Base-by-base conservation (phyloP, 1,140 invertebrate species). In the Pentalonia nigronervosa region DNA sequence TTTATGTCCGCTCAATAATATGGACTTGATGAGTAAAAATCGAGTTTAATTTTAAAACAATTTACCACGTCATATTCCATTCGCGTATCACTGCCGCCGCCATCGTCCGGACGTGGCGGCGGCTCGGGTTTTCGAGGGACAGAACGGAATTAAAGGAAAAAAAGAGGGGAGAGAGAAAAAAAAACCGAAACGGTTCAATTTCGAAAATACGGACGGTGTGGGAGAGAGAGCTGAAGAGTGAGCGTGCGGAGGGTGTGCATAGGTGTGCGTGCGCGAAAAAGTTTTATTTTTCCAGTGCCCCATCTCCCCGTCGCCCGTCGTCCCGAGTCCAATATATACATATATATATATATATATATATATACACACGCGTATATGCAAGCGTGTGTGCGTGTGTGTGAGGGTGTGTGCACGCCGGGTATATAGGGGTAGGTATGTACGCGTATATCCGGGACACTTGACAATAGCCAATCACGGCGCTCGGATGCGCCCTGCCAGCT, bases 401-500 rank as follows among this genome's bases (percentile, higher is more conserved):
- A 14, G 60, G n/a, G 60, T 34, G 60, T n/a, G 60, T 34, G n/a
- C n/a, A 14, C n/a, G 30, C n/a, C 60, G 30, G 30, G 60, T 76
- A 76, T 76, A 76, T 76, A 76, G 30, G 60, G 60, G 60, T 76
- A n/a, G 60, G 60, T 76, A n/a, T 76, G 14, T n/a, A 76, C 30
- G 60, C 60, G n/a, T 45, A 45, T 25, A 84, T 84, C 83, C 83
- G 83, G 23, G 41, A 23, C 83, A 84, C 83, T 84, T 84, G 83
- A 84, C 83, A 84, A 84, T 84, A 41, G 83, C 83, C 83, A 84
- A 84, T 84, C 83, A 84, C 36, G 83, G 83, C 36, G 41, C 21
- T 41, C 25, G 83, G 83, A 25, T 41, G 83, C 41, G 20, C 41
- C 41, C 41, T 84, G 21, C 36, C 36, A 41, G 41, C 21, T 84